These are phyloP conservation scores for Globodera rostochiensis DNA, from an alignment of 1,140 invertebrate genomes.

Conservation along the genomic window DNA sequence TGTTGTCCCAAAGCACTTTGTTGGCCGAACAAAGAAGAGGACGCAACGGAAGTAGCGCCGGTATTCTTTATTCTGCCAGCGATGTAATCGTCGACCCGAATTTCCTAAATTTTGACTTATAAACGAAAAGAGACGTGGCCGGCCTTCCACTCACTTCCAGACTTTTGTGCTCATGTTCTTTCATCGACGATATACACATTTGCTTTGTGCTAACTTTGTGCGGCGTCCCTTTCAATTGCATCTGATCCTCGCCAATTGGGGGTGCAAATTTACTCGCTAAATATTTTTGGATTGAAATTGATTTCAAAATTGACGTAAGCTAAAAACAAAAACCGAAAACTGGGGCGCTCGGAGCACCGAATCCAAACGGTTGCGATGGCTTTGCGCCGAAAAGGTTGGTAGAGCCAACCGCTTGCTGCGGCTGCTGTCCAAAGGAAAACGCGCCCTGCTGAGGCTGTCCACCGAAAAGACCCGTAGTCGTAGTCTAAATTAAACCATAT, in stretches of 20 bases:
- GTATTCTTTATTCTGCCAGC: constrained; percentile 19
- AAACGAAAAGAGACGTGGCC: constrained; percentile 3
- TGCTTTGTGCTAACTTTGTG: constrained; percentile 41
- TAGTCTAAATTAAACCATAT: constrained; percentile 6
- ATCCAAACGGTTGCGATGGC: constrained; percentile 5
- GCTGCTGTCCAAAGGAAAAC: constrained; percentile 8
- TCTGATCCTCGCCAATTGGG: constrained; percentile 30
- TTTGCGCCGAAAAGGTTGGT: constrained; percentile 7
- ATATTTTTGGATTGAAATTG: not conserved
- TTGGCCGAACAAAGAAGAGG: constrained; percentile 11
- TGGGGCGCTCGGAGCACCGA: not conserved
- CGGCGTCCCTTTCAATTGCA: constrained; percentile 35
- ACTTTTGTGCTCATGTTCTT: constrained; percentile 44
- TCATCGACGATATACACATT: constrained; percentile 47
- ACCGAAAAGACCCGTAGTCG: constrained; percentile 14
- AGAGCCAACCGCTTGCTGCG: constrained; percentile 4
- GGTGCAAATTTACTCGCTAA: constrained; percentile 39
- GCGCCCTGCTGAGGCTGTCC: not conserved
- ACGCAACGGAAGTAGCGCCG: constrained; percentile 11
- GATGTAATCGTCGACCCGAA: constrained; percentile 38
- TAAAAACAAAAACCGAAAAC: constrained; percentile 1
- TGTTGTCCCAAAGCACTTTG: not conserved
- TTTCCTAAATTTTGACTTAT: constrained; percentile 27
- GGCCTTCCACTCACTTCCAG: constrained; percentile 24
- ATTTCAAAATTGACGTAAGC: not conserved